Base-by-base conservation (phyloP, 1,140 invertebrate species). In the Batillaria attramentaria region DNA sequence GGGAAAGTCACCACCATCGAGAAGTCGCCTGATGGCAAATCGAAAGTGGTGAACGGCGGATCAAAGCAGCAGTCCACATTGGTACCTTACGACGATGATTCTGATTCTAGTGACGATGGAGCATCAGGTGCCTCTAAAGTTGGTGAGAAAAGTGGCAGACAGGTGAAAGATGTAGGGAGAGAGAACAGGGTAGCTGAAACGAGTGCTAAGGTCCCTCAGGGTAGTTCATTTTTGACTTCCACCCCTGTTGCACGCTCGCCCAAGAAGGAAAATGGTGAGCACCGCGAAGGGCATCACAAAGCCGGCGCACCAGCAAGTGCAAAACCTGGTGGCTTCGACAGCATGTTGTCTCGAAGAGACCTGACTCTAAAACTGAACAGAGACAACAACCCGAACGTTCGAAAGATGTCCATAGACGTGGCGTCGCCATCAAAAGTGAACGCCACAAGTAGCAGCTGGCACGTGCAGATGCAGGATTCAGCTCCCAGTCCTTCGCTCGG, bases 1-100 rank as follows among this genome's bases (percentile, higher is more conserved):
- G 90, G 90, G 10, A 89, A 88, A 81, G 86, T 87, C 13, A 83
- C 79, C 3, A 88, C 86, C 8, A 83, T 83, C 46, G 86, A 89
- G 81, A 85, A 82, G 46, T 86, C 86, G n/a, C 86, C 86, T 18
- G 84, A 86, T 79, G 86, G 85, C 13, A 85, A 86, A 41, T 82
- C 79, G 13, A 86, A 85, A 80, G 80, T 86, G 16, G 77, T 85
- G 0, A 84, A 85, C 72, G 82, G 80, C 39, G 43, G 31, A 43
- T 43, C n/a, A 18, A 80, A 69, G 33, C 68, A 65, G 24, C 79
- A 73, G 33, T 79, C 83, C 13, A 82, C 79, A n/a, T 84, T 91
- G 24, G 90, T 91, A 35, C 89, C 90, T 39, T 91, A 91, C 81
- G 84, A 82, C 8, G 86, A 86, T 69, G 90, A 91, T 72, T 88